phyloP scores from a whole-genome alignment of 92 coral and sea anemone species.

The Siderastrea siderea region DNA sequence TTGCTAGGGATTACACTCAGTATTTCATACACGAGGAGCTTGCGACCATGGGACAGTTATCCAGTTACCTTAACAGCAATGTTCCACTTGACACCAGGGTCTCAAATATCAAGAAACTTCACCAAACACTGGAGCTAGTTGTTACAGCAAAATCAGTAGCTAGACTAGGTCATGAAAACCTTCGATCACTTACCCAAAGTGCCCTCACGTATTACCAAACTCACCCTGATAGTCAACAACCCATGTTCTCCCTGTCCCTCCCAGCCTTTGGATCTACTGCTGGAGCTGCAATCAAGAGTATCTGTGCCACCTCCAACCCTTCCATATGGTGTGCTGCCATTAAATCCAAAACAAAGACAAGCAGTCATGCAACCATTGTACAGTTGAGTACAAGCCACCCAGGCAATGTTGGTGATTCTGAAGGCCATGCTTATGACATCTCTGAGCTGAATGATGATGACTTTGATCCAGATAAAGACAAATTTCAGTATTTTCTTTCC shows the following conservation, averaged over 20 bases:
- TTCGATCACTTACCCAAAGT: slow-evolving; percentile 84
- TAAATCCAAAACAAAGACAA: slow-evolving; percentile 71
- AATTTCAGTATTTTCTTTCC: slow-evolving; percentile 74
- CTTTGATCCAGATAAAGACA: slow-evolving; percentile 55
- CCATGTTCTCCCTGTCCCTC: slow-evolving; percentile 92
- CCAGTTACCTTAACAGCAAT: slow-evolving; percentile 65
- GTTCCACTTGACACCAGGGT: slow-evolving; percentile 64
- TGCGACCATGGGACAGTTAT: slow-evolving; percentile 87
- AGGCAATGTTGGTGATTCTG: slow-evolving; percentile 15
- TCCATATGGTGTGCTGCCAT: slow-evolving; percentile 88
- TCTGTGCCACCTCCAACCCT: slow-evolving; percentile 78
- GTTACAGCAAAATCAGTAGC: slow-evolving; percentile 82
- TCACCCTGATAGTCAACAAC: slow-evolving; percentile 69
- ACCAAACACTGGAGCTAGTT: slow-evolving; percentile 87
- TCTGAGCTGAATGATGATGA: slow-evolving; percentile 64
- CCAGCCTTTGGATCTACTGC: slow-evolving; percentile 94
- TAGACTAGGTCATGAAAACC: slow-evolving; percentile 80
- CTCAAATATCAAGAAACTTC: slow-evolving; percentile 83
- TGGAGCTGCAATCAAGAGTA: slow-evolving; percentile 82
- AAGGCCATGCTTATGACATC: slow-evolving; percentile 36
- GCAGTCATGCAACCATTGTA: slow-evolving; percentile 69
- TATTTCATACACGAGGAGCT: slow-evolving; percentile 90
- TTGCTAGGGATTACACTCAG: slow-evolving; percentile 86
- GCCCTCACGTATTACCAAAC: slow-evolving; percentile 83
- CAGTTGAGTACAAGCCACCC: slow-evolving; percentile 77